phyloP scores from a whole-genome alignment of 2,797 vertebrate species.

The Pelodytes ibericus region DNA sequence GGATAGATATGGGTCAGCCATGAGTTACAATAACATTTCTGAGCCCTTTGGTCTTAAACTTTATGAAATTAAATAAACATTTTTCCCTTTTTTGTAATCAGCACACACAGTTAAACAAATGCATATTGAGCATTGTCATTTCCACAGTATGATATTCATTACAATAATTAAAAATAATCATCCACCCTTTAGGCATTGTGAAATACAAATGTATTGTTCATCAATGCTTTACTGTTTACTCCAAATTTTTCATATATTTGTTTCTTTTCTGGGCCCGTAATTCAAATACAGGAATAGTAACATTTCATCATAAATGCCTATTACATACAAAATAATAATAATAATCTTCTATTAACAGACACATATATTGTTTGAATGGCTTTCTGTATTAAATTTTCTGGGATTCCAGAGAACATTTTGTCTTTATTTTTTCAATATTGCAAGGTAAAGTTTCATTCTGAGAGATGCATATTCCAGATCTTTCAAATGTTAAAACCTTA shows the following conservation, averaged over 20 bases:
- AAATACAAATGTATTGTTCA: neutral
- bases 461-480: constrained; percentile 1
- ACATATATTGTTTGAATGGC: constrained; percentile 36
- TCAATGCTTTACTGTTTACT: neutral
- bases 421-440: constrained; percentile 10
- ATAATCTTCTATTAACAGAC: constrained; percentile 16
- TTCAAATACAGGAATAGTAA: constrained; percentile 1
- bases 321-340: constrained; percentile 48
- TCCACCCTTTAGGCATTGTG: neutral
- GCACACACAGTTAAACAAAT: constrained; percentile 44
- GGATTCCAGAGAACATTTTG: constrained; percentile 11
- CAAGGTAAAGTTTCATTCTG: neutral
- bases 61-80: constrained; percentile 51
- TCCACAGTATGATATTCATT: neutral
- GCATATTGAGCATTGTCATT: constrained; percentile 18
- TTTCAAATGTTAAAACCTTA: constrained; percentile 18
- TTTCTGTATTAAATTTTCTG: constrained; percentile 26
- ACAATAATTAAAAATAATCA: neutral
- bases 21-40: constrained; percentile 40
- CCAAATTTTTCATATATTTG: constrained; percentile 55
- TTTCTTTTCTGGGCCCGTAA: constrained; percentile 55
- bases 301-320: constrained; percentile 16
- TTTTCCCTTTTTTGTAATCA: constrained; percentile 31
- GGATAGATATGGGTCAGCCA: constrained; percentile 37
- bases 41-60: constrained; percentile 53